A percentile compares a stretch with the other conserved stretches of the same genome.
Evolutionary conservation across 2,113 vertebrate species (phyloP).

Genomic region (Lophius piscatorius): DNA sequence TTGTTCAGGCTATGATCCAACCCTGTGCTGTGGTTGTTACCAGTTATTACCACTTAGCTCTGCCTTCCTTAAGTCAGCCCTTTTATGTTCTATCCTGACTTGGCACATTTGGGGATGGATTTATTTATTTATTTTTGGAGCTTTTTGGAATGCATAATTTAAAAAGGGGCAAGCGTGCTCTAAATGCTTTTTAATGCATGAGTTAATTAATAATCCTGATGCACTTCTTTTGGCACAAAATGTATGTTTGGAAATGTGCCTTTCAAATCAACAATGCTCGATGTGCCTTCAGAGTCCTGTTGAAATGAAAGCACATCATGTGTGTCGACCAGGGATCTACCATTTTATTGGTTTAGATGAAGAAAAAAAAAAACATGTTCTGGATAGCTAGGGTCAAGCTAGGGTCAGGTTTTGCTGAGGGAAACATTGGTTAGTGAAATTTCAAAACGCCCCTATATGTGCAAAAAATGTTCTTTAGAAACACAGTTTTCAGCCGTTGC

Average conservation of each 20-base stretch:
- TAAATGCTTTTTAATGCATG: background rate
- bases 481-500: slow-evolving; percentile 31
- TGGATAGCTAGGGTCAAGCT: slow-evolving; percentile 1
- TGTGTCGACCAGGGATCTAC: slow-evolving; percentile 6
- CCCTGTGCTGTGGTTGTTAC: slow-evolving; percentile 25
- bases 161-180: background rate
- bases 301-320: background rate
- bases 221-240: background rate
- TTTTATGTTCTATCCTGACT: slow-evolving; percentile 18
- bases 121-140: background rate
- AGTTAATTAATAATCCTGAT: background rate
- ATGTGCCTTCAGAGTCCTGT: background rate
- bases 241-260: background rate
- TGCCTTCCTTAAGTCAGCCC: slow-evolving; percentile 10
- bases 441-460: slow-evolving; percentile 34
- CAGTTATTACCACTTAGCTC: slow-evolving; percentile 12
- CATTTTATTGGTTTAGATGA: slow-evolving; percentile 8
- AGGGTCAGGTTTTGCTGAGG: slow-evolving; percentile 4
- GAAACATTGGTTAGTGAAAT: slow-evolving; percentile 35
- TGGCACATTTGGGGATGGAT: slow-evolving; percentile 22
- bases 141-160: background rate
- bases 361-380: background rate
- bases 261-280: background rate
- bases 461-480: slow-evolving; percentile 17
- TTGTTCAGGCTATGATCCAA: slow-evolving; percentile 12